Percentiles rank a stretch among this genome's conserved stretches.
These are phyloP conservation scores for Pristis pectinata DNA, from an alignment of 2,797 vertebrate species.

Conservation along the genomic window DNA sequence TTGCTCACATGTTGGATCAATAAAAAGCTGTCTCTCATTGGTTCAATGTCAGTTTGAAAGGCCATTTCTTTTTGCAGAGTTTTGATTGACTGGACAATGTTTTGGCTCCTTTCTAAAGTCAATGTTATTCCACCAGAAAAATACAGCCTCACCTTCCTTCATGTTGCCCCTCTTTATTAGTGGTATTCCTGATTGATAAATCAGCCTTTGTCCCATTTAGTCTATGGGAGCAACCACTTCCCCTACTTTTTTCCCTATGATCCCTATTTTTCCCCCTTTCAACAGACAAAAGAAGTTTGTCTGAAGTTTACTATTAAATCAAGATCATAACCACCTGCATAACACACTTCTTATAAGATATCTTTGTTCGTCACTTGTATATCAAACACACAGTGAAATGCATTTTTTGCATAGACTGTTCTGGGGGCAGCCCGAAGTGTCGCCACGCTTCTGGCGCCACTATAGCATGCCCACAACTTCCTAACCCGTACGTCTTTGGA, in stretches of 20 bases:
- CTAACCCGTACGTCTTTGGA: too few relatives aligned
- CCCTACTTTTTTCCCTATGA: neutral
- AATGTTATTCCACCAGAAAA: neutral
- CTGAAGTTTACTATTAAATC: neutral
- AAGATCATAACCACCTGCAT: neutral
- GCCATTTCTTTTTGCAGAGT: neutral
- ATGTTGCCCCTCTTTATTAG: neutral
- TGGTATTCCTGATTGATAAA: neutral
- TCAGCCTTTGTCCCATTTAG: neutral
- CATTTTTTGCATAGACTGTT: too few relatives aligned
- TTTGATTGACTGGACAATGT: constrained; percentile 6
- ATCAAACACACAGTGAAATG: too few relatives aligned
- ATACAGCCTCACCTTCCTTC: neutral
- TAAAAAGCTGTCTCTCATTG: neutral
- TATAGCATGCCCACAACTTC: too few relatives aligned
- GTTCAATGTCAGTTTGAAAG: neutral
- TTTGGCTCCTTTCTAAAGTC: neutral
- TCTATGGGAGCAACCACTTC: neutral
- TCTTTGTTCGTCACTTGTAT: neutral
- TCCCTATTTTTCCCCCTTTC: neutral
- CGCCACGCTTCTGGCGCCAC: too few relatives aligned
- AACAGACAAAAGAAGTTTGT: neutral
- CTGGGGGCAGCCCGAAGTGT: too few relatives aligned
- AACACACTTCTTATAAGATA: neutral
- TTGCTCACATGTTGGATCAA: neutral